Evolutionary conservation across 2,797 vertebrate genomes (phyloP).

Genomic region (Microhierax caerulescens): DNA sequence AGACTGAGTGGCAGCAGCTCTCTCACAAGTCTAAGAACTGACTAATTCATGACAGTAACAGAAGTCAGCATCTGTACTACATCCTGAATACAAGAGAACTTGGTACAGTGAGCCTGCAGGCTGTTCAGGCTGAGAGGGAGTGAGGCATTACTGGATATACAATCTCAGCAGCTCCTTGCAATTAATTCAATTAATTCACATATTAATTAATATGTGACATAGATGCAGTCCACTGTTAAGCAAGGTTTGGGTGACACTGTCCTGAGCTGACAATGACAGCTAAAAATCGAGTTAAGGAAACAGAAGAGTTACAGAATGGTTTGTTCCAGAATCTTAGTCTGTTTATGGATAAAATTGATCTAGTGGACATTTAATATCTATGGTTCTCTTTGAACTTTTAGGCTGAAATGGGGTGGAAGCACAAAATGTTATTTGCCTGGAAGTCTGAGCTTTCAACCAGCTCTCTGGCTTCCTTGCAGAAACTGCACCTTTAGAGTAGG

Average conservation of each 20-base stretch:
- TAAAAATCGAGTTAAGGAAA: not conserved
- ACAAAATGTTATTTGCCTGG: not conserved
- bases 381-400: not conserved
- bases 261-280: not conserved
- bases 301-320: not conserved
- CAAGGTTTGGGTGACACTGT: not conserved
- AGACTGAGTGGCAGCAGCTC: not conserved
- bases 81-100: not conserved
- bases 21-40: not conserved
- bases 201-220: accelerated
- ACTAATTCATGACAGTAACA: not conserved
- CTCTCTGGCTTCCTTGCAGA: not conserved
- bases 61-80: not conserved
- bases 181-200: not conserved
- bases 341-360: not conserved
- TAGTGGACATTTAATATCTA: not conserved
- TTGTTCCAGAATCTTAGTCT: not conserved
- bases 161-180: not conserved
- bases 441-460: not conserved
- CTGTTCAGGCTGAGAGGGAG: not conserved
- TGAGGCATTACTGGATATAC: not conserved
- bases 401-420: not conserved
- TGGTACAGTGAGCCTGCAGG: not conserved
- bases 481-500: not conserved
- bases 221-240: not conserved